Evolutionary conservation across 2,888 invertebrate genomes (phyloP), one percentile per base, ranked within the genome.

Genomic region (Exephanes ischioxanthus): DNA sequence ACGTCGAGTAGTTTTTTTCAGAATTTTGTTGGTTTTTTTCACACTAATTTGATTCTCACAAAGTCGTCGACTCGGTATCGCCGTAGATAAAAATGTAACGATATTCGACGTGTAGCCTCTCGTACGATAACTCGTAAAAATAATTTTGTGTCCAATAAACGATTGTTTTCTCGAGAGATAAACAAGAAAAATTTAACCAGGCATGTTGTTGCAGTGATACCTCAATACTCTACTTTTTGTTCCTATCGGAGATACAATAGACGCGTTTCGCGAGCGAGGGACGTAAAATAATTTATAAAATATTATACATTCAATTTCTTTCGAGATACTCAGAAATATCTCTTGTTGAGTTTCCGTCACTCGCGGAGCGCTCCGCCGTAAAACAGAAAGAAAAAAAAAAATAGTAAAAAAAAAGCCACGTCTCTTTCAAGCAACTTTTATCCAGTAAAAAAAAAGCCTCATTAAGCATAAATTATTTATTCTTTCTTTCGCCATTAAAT

Each of bases 81-180:
- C 19, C 71, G 51, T 48, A 16, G 11, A 84, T 80, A 76, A 84
- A 84, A 71, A 71, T 84, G 84, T 84, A 80, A 79, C 37, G 33
- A 55, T 71, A 55, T 45, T 19, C 58, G 55, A 33, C 53, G 66
- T 67, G 30, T 68, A 67, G 48, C 66, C 48, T 79, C 78, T 73
- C 68, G 37, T 68, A 48, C 73, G 33, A 63, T 63, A 14, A 70
- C 19, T 71, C 41, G n/a, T 71, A 71, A 45, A 48, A 66, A 75
- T 72, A 71, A 77, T 73, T 75, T 73, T 77, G 61, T 85, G 84
- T 81, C 81, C 37, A 85, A 85, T 81, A 78, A 85, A 85, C 73
- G 71, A 78, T 78, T 85, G 84, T 85, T 73, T 55, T 73, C 45
- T 19, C n/a, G 72, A 68, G 55, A 83, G n/a, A 45, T 45, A 66